phyloP scores from a whole-genome alignment of 37 sponge, comb jelly and placozoan genomes.

The Diacarnus erythraeanus region DNA sequence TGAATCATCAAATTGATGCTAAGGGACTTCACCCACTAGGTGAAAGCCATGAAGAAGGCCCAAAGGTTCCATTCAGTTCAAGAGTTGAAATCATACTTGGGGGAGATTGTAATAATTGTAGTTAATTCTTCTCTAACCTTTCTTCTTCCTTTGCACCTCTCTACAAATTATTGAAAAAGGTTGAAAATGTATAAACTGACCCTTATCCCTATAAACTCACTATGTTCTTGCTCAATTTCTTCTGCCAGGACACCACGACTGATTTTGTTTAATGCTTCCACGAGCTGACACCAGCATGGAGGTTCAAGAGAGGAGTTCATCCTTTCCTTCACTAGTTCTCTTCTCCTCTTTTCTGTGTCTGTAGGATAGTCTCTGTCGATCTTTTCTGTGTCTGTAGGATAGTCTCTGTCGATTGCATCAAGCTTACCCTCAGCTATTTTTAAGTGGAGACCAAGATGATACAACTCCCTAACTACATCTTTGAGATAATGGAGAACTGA shows the following conservation, averaged over 20 bases:
- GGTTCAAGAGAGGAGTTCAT: background rate
- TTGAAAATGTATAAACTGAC: no score
- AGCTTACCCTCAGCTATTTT: background rate
- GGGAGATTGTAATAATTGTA: no score
- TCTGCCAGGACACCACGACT: background rate
- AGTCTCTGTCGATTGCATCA: background rate
- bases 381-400: no score
- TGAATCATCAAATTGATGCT: no score
- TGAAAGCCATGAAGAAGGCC: no score
- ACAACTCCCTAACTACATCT: background rate
- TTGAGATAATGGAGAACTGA: background rate
- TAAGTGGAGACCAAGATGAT: background rate
- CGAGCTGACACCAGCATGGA: conserved; percentile 4
- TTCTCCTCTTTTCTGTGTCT: conserved; percentile 5
- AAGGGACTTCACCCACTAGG: no score
- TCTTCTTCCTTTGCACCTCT: no score
- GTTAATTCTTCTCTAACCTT: no score
- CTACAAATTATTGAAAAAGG: no score
- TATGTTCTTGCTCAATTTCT: background rate
- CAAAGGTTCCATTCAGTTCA: no score
- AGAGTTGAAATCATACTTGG: no score
- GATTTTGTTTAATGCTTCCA: background rate
- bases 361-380: conserved; percentile 3
- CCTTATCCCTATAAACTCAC: no score
- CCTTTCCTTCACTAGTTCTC: background rate